These are phyloP conservation scores for Toxotes jaculatrix DNA, from an alignment of 2,113 vertebrate species.

Conservation along the genomic window DNA sequence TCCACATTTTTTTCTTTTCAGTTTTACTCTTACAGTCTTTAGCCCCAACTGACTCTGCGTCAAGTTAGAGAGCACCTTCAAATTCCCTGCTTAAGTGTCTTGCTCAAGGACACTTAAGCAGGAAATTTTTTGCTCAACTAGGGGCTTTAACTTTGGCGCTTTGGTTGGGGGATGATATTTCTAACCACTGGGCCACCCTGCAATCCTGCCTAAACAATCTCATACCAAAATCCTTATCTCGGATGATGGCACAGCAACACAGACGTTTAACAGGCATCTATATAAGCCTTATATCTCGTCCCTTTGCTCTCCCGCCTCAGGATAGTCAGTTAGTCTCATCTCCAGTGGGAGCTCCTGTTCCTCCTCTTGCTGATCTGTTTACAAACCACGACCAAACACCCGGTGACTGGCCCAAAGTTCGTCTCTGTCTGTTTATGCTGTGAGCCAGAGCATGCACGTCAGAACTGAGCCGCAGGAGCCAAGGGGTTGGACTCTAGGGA, in stretches of 20 bases:
- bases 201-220: constrained; percentile 56
- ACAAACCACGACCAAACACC: constrained; percentile 74
- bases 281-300: constrained; percentile 66
- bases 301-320: constrained; percentile 48
- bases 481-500: constrained; percentile 47
- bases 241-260: constrained; percentile 35
- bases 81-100: not conserved
- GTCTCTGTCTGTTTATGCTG: constrained; percentile 76
- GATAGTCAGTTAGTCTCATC: constrained; percentile 60
- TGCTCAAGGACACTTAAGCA: constrained; percentile 14
- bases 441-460: constrained; percentile 57
- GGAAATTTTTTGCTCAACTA: constrained; percentile 14
- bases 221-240: constrained; percentile 71
- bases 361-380: constrained; percentile 79
- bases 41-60: too few species aligned
- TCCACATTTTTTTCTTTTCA: too few species aligned
- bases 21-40: too few species aligned
- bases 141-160: constrained; percentile 26
- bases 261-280: constrained; percentile 68
- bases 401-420: constrained; percentile 70
- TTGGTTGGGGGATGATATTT: constrained; percentile 41
- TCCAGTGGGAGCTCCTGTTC: constrained; percentile 76
- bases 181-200: constrained; percentile 15
- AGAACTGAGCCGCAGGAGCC: constrained; percentile 60
- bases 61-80: too few species aligned